These are phyloP conservation scores for Anas platyrhynchos DNA, from an alignment of 2,113 vertebrate species.

Conservation along the genomic window DNA sequence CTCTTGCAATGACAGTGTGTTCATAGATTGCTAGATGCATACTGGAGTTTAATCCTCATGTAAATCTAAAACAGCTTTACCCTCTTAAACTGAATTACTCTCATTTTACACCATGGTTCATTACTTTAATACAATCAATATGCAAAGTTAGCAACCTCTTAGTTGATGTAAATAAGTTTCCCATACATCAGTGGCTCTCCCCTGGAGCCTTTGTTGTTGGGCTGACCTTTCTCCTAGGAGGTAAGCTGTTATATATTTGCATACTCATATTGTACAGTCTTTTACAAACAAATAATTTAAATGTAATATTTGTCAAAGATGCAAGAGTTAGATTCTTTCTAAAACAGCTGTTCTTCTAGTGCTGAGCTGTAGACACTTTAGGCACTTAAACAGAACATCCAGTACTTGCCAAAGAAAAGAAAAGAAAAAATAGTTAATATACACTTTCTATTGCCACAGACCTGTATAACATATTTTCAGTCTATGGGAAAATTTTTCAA, in stretches of 20 bases:
- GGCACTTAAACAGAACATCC: conserved; percentile 11
- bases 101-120: background rate
- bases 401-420: conserved; percentile 51
- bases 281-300: conserved; percentile 54
- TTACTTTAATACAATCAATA: background rate
- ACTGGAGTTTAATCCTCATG: background rate
- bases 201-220: background rate
- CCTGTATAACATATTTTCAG: conserved; percentile 13
- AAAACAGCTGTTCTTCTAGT: conserved; percentile 53
- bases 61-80: background rate
- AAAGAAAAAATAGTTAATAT: conserved; percentile 38
- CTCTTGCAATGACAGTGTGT: background rate
- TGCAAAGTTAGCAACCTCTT: background rate
- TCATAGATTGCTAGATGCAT: background rate
- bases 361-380: background rate
- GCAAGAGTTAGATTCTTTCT: conserved; percentile 32
- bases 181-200: background rate
- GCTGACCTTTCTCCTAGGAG: background rate
- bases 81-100: background rate
- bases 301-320: conserved; percentile 22
- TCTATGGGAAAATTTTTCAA: conserved; percentile 32
- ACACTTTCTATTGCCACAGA: conserved; percentile 35
- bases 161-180: background rate
- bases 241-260: conserved; percentile 21
- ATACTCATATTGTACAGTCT: conserved; percentile 6